Evolutionary conservation across 2,113 vertebrate species (phyloP), one percentile per base, ranked within the genome.

Genomic region (Pica pica): DNA sequence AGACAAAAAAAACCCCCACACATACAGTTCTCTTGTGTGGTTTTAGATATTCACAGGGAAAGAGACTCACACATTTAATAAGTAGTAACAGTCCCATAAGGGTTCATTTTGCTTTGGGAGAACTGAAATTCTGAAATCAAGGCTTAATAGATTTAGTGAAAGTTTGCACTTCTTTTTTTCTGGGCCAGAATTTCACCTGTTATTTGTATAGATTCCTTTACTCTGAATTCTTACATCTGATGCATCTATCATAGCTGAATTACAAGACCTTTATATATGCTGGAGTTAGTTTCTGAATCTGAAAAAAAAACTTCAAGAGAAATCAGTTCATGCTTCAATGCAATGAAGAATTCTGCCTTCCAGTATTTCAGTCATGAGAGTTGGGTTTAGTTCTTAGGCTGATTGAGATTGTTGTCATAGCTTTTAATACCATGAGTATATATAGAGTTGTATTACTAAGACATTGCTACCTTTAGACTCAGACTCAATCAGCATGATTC

Each of bases 1-100:
- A 59, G 19, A 30, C 8, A 31, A 63, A 13, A 37, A 37, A 15
- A 6, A 0, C 0, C 3, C 9, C 2, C 31, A 15, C 16, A 37
- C 15, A 42, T 67, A 30, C 26, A 53, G 24, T 70, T 80, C 24
- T 76, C 12, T n/a, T 75, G 9, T 61, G n/a, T 70, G 24, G 37
- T 67, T 83, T 37, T 71, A n/a, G 49, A n/a, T 79, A 53, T 50
- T 35, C n/a, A 60, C 23, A 71, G 56, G 52, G 22, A 59, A 65
- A 64, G 28, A 88, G 35, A 50, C 14, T 47, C 31, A 39, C 4
- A 2, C 13, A 39, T 69, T 92, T 86, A 64, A 53, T 47, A 31
- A 64, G 22, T 68, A 37, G 27, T n/a, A 56, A 56, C 60, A 75
- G 41, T 44, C 27, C 44, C 47, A 13, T 44, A 80, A 37, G 12